Conservation (phyloP, 2,797 vertebrate species). For the Hephaestus fuliginosus region DNA sequence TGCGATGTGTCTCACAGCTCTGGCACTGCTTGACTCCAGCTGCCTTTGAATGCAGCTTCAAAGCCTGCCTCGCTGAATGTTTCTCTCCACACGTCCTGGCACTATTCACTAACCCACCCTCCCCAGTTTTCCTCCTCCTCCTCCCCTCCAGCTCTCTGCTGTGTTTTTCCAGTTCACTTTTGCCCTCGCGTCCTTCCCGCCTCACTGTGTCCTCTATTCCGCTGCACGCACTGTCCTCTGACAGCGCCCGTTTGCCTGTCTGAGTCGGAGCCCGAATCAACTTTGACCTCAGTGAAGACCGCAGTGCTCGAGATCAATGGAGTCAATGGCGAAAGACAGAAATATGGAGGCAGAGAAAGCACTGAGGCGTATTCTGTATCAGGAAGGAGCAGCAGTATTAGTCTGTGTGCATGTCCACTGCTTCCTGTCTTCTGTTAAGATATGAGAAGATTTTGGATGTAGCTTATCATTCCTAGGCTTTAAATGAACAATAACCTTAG, state of each 20-base stretch:
- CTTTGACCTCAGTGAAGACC: conserved; percentile 66
- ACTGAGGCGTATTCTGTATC: conserved; percentile 42
- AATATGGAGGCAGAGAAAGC: conserved; percentile 43
- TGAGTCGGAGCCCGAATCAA: conserved; percentile 53
- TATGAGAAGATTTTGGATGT: not conserved
- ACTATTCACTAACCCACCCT: conserved; percentile 45
- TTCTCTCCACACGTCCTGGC: conserved; percentile 75
- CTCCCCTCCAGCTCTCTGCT: conserved; percentile 49
- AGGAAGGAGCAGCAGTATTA: conserved; percentile 18
- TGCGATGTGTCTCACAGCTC: conserved; percentile 71
- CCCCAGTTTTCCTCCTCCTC: conserved; percentile 14
- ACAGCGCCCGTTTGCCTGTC: conserved; percentile 42
- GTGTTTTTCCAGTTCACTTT: conserved; percentile 64
- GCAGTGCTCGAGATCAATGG: conserved; percentile 63
- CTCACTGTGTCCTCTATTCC: conserved; percentile 60
- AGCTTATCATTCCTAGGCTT: not conserved
- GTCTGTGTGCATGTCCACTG: conserved; percentile 8
- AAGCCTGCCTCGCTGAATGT: conserved; percentile 74
- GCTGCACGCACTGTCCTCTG: conserved; percentile 50
- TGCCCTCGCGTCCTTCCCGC: conserved; percentile 59
- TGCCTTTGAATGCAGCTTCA: conserved; percentile 86
- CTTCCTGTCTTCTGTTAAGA: conserved; percentile 18
- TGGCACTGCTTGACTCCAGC: conserved; percentile 81
- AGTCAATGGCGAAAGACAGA: conserved; percentile 48
- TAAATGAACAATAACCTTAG: not conserved